These are phyloP conservation scores for Brachylomia viminalis DNA, from an alignment of 2,888 invertebrate species.

Conservation along the genomic window DNA sequence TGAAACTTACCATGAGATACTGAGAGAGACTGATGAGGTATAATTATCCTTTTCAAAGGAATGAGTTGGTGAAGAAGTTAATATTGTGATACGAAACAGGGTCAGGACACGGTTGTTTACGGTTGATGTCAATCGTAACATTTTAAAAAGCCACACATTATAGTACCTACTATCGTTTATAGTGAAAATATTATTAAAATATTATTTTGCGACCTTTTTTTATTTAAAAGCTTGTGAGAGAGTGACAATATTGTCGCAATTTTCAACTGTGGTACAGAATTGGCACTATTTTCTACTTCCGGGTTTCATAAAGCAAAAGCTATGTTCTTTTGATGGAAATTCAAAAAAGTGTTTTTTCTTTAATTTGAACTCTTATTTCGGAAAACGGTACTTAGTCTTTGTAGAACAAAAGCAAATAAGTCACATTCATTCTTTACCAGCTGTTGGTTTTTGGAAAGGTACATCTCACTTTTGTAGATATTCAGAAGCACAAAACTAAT, in stretches of 20 bases:
- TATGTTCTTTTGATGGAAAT: neutral
- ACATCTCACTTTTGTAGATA: neutral
- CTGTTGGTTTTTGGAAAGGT: neutral
- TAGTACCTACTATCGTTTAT: neutral
- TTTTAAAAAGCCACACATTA: neutral
- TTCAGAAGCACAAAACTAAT: neutral
- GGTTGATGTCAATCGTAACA: conserved; percentile 25
- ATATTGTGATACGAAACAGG: conserved; percentile 1
- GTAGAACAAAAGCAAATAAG: neutral
- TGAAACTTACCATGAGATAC: neutral
- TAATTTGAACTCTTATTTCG: neutral
- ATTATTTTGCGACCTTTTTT: conserved; percentile 15
- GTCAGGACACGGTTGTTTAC: neutral
- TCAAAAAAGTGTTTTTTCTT: neutral
- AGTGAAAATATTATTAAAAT: no score
- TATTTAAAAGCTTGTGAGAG: neutral
- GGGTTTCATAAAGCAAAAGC: neutral
- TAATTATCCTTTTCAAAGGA: conserved; percentile 5
- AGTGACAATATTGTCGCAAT: neutral
- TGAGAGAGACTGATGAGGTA: no score
- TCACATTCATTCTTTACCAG: neutral
- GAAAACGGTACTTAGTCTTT: neutral
- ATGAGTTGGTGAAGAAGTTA: neutral
- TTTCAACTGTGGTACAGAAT: neutral
- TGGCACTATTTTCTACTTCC: neutral